These are phyloP conservation scores for Fringilla coelebs DNA, from an alignment of 2,797 vertebrate genomes.

Conservation along the genomic window DNA sequence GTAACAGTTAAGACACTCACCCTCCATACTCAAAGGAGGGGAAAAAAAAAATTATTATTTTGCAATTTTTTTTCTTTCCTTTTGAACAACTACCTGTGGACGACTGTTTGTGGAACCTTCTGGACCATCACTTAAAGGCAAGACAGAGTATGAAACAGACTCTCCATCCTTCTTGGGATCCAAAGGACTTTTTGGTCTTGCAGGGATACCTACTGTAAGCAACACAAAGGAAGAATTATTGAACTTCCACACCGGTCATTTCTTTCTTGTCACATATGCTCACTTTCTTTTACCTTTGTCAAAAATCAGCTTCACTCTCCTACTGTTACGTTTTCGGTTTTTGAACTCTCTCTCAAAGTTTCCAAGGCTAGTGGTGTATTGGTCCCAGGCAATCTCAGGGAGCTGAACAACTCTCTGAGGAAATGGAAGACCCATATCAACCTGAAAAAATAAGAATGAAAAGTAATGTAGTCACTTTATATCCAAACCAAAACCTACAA, in stretches of 20 bases:
- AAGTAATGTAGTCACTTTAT: background rate
- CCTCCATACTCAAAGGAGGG: background rate
- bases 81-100: constrained; percentile 80
- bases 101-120: constrained; percentile 83
- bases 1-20: background rate
- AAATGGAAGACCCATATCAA: constrained; percentile 89
- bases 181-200: constrained; percentile 92
- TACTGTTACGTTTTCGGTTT: constrained; percentile 93
- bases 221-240: constrained; percentile 34
- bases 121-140: constrained; percentile 92
- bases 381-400: constrained; percentile 95
- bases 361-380: constrained; percentile 94
- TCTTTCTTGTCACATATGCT: background rate
- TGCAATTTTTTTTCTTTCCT: background rate
- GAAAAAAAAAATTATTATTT: background rate
- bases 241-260: background rate
- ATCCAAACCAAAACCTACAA: background rate
- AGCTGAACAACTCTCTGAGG: constrained; percentile 97
- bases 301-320: constrained; percentile 92
- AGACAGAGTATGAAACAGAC: constrained; percentile 86
- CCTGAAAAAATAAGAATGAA: constrained; percentile 68
- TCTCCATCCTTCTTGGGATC: constrained; percentile 94
- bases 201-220: constrained; percentile 84
- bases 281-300: constrained; percentile 85
- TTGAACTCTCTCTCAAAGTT: constrained; percentile 96